Conservation (phyloP, 2,888 invertebrate genomes). For the Carpatolechia fugitivella region DNA sequence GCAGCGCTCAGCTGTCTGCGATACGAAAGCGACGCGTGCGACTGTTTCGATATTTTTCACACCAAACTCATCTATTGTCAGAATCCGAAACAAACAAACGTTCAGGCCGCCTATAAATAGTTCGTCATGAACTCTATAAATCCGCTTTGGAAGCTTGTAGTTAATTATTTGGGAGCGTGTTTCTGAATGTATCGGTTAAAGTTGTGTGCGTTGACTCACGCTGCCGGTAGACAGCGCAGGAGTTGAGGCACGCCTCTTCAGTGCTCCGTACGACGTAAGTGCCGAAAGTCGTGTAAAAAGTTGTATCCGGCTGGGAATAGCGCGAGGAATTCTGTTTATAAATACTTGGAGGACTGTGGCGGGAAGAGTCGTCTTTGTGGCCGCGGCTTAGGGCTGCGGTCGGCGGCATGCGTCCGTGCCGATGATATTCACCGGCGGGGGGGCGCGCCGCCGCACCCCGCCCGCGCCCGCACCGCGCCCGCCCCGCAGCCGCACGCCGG, state of each 20-base stretch:
- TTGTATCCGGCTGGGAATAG: constrained; percentile 73
- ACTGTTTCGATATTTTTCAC: constrained; percentile 15
- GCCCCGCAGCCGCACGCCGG: constrained; percentile 45
- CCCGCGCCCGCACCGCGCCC: no score
- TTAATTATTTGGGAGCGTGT: constrained; percentile 47
- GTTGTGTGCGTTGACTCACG: constrained; percentile 59
- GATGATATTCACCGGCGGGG: constrained; percentile 79
- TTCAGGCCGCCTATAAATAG: constrained; percentile 49
- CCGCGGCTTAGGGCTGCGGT: constrained; percentile 13
- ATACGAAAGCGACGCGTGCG: no score
- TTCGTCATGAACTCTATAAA: constrained; percentile 42
- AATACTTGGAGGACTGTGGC: constrained; percentile 60
- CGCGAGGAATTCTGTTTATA: constrained; percentile 75
- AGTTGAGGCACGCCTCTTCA: constrained; percentile 64
- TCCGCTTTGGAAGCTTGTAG: constrained; percentile 39
- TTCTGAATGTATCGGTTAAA: not conserved
- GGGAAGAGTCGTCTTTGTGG: not conserved
- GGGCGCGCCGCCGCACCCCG: constrained; percentile 73
- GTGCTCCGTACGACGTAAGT: constrained; percentile 76
- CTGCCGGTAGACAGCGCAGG: constrained; percentile 53
- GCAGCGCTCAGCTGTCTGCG: no score
- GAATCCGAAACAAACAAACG: constrained; percentile 46
- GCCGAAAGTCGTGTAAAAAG: constrained; percentile 78
- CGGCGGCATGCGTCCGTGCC: constrained; percentile 51
- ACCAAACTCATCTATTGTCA: constrained; percentile 34